phyloP scores from a whole-genome alignment of 2,888 invertebrate species.

The Heteropelma amictum region DNA sequence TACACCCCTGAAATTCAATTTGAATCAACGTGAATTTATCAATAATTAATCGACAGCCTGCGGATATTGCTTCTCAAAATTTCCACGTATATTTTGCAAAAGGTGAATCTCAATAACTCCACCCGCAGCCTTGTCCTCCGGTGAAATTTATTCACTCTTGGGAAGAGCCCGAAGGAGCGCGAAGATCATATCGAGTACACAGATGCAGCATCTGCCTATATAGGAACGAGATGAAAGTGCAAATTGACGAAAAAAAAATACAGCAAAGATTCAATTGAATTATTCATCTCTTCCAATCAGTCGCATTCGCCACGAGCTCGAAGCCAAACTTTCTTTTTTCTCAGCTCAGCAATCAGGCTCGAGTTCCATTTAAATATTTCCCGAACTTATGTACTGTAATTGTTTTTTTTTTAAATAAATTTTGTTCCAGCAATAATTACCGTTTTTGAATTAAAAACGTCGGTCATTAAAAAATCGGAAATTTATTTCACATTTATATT shows the following conservation, averaged over 20 bases:
- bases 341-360: constrained; percentile 27
- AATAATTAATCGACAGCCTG: no score
- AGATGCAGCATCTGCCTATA: background rate
- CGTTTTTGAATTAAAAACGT: no score
- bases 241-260: constrained; percentile 8
- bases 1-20: no score
- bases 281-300: constrained; percentile 50
- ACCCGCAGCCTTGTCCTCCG: no score
- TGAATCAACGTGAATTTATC: no score
- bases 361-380: constrained; percentile 45
- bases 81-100: no score
- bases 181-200: background rate
- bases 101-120: background rate
- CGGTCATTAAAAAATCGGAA: no score
- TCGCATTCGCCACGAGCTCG: constrained; percentile 1
- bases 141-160: background rate
- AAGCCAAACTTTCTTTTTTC: constrained; percentile 6
- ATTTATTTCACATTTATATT: no score
- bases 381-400: constrained; percentile 17
- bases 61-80: no score
- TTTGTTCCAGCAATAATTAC: no score
- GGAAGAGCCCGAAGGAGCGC: background rate
- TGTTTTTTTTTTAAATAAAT: no score
- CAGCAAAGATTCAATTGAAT: constrained; percentile 36
- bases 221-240: constrained; percentile 12